A percentile compares a stretch with the other conserved stretches of the same genome.
Conservation (phyloP, 2,888 invertebrate species). For the Hemicrepidius hirtus region DNA sequence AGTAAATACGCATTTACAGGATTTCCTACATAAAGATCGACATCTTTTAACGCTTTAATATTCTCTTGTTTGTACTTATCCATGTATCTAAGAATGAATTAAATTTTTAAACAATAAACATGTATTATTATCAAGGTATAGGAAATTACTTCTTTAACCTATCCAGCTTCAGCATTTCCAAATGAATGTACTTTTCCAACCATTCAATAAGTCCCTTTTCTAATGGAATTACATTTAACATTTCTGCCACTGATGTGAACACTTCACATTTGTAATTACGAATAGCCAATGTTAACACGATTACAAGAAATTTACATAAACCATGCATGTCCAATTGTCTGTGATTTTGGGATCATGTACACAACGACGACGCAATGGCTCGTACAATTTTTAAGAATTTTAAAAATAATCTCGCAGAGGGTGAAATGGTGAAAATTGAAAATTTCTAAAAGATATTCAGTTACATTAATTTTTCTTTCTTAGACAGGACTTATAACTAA, state of each 20-base stretch:
- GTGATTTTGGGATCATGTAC: no score
- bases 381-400: no score
- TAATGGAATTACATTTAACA: constrained; percentile 93
- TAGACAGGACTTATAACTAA: no score
- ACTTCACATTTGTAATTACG: constrained; percentile 76
- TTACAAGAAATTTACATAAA: no score
- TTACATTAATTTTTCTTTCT: no score
- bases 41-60: constrained; percentile 84
- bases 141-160: constrained; percentile 82
- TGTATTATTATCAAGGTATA: constrained; percentile 58
- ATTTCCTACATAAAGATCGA: constrained; percentile 89
- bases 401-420: no score
- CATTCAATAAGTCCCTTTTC: constrained; percentile 92
- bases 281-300: background rate
- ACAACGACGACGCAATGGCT: no score
- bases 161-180: constrained; percentile 87
- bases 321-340: no score
- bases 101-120: background rate
- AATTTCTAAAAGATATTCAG: no score
- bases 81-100: constrained; percentile 75
- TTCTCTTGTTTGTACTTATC: constrained; percentile 85
- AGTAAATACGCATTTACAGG: constrained; percentile 96
- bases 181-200: constrained; percentile 87
- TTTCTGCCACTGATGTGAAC: constrained; percentile 94
- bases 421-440: no score